A percentile compares a stretch with the other conserved stretches of the same genome.
phyloP scores from a whole-genome alignment of 2,797 vertebrate genomes.

The Hemitrygon akajei region DNA sequence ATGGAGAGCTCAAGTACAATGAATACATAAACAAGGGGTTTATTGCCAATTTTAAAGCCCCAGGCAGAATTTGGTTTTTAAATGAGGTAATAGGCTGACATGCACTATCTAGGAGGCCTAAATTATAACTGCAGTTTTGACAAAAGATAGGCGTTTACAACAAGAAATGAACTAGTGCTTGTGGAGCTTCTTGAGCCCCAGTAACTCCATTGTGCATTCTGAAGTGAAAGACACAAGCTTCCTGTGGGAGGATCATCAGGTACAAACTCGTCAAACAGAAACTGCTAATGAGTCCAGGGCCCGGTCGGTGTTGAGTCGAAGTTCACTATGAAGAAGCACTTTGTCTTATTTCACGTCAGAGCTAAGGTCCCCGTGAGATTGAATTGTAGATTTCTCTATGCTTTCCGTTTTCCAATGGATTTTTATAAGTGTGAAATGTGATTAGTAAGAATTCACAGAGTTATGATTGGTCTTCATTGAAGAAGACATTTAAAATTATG shows the following conservation, averaged over 20 bases:
- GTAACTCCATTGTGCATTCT: background rate
- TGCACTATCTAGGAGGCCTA: background rate
- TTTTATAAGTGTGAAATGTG: background rate
- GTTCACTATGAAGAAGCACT: background rate
- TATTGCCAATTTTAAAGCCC: background rate
- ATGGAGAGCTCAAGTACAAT: background rate
- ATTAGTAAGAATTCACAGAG: background rate
- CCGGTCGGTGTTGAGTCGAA: background rate
- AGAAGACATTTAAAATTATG: background rate
- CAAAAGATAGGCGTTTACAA: background rate
- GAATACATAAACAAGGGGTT: background rate
- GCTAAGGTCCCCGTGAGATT: background rate
- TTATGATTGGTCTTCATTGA: background rate
- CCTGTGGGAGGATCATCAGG: background rate
- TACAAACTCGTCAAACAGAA: background rate
- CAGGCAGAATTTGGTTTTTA: background rate
- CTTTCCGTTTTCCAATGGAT: background rate
- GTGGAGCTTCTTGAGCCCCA: background rate
- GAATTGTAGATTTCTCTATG: background rate
- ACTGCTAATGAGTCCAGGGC: background rate
- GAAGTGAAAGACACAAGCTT: background rate
- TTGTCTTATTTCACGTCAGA: background rate
- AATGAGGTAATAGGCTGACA: background rate
- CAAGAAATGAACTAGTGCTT: background rate
- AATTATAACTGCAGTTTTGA: background rate